Conservation (phyloP, 1,140 invertebrate species). For the Microplitis demolitor region DNA sequence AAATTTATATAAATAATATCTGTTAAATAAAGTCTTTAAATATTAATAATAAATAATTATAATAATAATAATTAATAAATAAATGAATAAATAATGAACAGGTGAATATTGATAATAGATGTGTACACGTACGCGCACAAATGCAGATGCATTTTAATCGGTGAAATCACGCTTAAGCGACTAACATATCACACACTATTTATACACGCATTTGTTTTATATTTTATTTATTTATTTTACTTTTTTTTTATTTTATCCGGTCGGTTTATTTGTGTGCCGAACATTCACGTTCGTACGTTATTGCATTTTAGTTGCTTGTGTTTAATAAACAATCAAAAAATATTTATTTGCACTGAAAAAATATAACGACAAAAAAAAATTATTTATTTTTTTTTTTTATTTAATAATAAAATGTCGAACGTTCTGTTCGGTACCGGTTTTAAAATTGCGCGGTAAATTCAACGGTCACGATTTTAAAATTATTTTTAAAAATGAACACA, state of each 20-base stretch:
- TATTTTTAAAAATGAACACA: no score
- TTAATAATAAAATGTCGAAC: neutral
- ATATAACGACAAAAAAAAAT: neutral
- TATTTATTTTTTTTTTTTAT: neutral
- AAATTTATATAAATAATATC: neutral
- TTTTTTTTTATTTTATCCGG: neutral
- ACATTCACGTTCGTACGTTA: conserved; percentile 14
- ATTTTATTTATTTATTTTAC: no score
- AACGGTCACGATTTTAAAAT: neutral
- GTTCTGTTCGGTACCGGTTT: conserved; percentile 13
- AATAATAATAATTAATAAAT: no score
- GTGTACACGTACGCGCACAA: conserved; percentile 30
- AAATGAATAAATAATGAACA: neutral
- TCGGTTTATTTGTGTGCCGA: conserved; percentile 18
- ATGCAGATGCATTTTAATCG: conserved; percentile 20
- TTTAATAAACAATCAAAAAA: neutral
- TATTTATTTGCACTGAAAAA: neutral
- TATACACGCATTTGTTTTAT: conserved; percentile 24
- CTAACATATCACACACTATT: conserved; percentile 35
- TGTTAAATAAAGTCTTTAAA: neutral
- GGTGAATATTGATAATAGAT: conserved; percentile 26
- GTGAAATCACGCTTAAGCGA: conserved; percentile 38
- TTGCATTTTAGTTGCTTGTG: neutral
- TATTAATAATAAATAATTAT: neutral
- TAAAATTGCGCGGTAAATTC: neutral